Conservation (phyloP, 2,888 invertebrate genomes). For the Lasiommata megera region DNA sequence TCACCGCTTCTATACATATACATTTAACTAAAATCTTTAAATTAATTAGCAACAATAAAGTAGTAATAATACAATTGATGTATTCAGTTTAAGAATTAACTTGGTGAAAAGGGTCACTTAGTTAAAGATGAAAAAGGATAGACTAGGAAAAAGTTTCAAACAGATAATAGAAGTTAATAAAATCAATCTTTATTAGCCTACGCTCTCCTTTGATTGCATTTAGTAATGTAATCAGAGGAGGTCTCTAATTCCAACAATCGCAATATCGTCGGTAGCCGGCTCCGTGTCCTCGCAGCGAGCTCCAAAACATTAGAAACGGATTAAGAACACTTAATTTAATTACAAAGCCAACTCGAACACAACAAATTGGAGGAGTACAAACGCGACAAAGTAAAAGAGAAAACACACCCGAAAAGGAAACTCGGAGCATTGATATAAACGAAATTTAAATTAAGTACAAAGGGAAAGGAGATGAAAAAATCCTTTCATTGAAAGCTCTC, state of each 20-base stretch:
- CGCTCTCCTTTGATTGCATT: constrained; percentile 50
- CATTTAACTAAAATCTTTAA: no score
- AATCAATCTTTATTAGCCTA: constrained; percentile 58
- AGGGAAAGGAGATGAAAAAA: constrained; percentile 80
- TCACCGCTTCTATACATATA: no score
- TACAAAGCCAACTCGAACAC: constrained; percentile 78
- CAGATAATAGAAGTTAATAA: no score
- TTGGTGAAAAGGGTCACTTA: no score
- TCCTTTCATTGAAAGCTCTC: constrained; percentile 81
- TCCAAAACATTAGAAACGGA: constrained; percentile 66
- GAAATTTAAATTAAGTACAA: constrained; percentile 82
- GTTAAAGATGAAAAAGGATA: no score
- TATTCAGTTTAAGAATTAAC: no score
- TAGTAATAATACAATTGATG: no score
- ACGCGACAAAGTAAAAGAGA: constrained; percentile 81
- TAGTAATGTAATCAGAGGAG: constrained; percentile 64
- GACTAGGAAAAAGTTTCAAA: no score
- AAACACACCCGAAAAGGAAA: constrained; percentile 80
- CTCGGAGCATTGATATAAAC: constrained; percentile 81
- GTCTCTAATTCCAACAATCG: constrained; percentile 74
- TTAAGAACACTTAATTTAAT: constrained; percentile 80
- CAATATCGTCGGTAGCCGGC: constrained; percentile 70
- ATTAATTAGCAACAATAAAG: no score
- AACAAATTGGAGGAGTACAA: constrained; percentile 80
- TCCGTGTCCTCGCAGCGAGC: constrained; percentile 39